Percentiles rank a stretch among this genome's conserved stretches.
phyloP scores from a whole-genome alignment of 1,140 invertebrate species.

The Zaprionus inermis region DNA sequence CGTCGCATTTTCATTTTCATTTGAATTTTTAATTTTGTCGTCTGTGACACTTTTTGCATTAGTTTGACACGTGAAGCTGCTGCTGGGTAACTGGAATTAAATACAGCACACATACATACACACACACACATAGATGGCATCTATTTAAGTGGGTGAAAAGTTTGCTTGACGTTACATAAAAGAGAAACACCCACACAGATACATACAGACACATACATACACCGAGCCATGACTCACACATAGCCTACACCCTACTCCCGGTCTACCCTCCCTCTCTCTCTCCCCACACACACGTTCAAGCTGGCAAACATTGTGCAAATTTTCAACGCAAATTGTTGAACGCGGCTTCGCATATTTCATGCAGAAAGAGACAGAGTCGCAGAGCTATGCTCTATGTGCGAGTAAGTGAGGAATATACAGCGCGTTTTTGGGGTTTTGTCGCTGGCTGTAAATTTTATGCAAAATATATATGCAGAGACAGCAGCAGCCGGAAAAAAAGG shows the following conservation, averaged over 20 bases:
- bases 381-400: constrained; percentile 6
- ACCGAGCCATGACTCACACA: constrained; percentile 12
- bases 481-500: constrained; percentile 11
- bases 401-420: constrained; percentile 23
- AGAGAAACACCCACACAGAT: constrained; percentile 25
- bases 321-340: constrained; percentile 74
- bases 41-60: constrained; percentile 73
- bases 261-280: not conserved
- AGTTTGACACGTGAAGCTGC: constrained; percentile 62
- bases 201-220: constrained; percentile 5
- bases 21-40: constrained; percentile 77
- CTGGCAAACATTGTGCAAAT: constrained; percentile 74
- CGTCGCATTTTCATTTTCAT: constrained; percentile 75
- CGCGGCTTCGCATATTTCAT: constrained; percentile 60
- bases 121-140: constrained; percentile 45
- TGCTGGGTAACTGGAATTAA: constrained; percentile 33
- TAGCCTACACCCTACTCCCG: constrained; percentile 8
- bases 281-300: constrained; percentile 13
- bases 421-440: constrained; percentile 22
- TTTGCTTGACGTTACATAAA: constrained; percentile 66
- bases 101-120: constrained; percentile 34
- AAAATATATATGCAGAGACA: constrained; percentile 45
- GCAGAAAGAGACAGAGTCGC: constrained; percentile 36
- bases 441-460: constrained; percentile 65
- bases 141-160: constrained; percentile 79